Conservation (phyloP, 1,140 invertebrate genomes). For the Apis dorsata region DNA sequence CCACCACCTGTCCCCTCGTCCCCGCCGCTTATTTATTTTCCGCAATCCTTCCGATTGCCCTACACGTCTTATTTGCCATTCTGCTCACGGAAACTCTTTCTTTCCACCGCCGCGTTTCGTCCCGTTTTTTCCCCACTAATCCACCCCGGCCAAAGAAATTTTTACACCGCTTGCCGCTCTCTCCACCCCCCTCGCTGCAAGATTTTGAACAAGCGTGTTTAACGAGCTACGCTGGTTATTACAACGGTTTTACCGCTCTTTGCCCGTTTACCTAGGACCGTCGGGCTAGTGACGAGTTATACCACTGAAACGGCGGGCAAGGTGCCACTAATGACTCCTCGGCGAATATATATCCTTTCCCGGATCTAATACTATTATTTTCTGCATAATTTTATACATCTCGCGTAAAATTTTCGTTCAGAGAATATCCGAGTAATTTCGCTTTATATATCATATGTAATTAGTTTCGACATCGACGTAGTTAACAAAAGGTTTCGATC, state of each 20-base stretch:
- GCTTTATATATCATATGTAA: too few species aligned
- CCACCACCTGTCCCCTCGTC: slow-evolving; percentile 4
- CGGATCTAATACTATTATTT: too few species aligned
- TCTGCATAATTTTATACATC: too few species aligned
- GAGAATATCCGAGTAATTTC: too few species aligned
- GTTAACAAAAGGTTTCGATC: too few species aligned
- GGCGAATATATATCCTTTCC: not conserved
- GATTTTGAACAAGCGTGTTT: not conserved
- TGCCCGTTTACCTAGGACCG: not conserved
- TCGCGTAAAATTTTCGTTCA: too few species aligned
- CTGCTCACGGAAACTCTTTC: slow-evolving; percentile 11
- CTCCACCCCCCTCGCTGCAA: not conserved
- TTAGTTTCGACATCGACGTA: too few species aligned
- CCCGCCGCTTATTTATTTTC: slow-evolving; percentile 37
- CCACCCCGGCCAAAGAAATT: not conserved
- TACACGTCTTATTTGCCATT: slow-evolving; percentile 20
- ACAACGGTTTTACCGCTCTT: not conserved
- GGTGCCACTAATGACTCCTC: too few species aligned
- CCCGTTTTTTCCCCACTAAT: not conserved
- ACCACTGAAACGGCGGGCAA: not conserved
- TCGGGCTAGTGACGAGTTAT: not conserved
- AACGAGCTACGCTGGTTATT: slow-evolving; percentile 4
- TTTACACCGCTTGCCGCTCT: not conserved
- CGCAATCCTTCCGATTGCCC: slow-evolving; percentile 16
- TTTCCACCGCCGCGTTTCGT: not conserved